phyloP scores from a whole-genome alignment of 2,888 invertebrate genomes.

The Hofmannophila pseudospretella region DNA sequence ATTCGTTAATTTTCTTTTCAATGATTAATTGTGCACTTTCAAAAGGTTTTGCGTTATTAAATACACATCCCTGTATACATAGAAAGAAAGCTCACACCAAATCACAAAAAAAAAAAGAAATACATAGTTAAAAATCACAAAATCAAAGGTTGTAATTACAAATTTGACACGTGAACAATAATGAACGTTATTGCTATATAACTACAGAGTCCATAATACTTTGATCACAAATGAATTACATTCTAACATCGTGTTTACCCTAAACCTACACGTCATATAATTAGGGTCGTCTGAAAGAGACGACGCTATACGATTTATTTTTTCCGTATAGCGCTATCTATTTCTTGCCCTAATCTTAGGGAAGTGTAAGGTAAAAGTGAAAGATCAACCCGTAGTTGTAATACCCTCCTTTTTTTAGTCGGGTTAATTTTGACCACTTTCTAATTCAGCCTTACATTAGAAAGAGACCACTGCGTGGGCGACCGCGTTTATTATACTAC shows the following conservation, averaged over 20 bases:
- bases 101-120: constrained; percentile 30
- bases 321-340: too few species aligned
- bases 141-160: constrained; percentile 32
- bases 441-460: constrained; percentile 77
- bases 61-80: constrained; percentile 7
- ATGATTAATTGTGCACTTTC: too few species aligned
- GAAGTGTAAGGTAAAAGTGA: too few species aligned
- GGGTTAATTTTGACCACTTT: constrained; percentile 57
- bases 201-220: constrained; percentile 66
- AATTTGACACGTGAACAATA: constrained; percentile 36
- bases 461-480: constrained; percentile 61
- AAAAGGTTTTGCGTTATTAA: too few species aligned
- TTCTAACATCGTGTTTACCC: constrained; percentile 23
- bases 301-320: too few species aligned
- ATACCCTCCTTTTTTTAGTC: neutral
- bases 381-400: constrained; percentile 19
- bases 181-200: constrained; percentile 65
- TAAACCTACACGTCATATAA: too few species aligned
- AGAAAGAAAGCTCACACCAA: constrained; percentile 51
- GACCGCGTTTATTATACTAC: constrained; percentile 35
- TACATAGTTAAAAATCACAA: constrained; percentile 24
- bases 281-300: too few species aligned
- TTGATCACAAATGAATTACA: constrained; percentile 56
- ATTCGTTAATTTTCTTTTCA: too few species aligned
- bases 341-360: too few species aligned